A percentile compares a stretch with the other conserved stretches of the same genome.
Conservation (phyloP, 2,888 invertebrate species). For the Ochropacha duplaris region DNA sequence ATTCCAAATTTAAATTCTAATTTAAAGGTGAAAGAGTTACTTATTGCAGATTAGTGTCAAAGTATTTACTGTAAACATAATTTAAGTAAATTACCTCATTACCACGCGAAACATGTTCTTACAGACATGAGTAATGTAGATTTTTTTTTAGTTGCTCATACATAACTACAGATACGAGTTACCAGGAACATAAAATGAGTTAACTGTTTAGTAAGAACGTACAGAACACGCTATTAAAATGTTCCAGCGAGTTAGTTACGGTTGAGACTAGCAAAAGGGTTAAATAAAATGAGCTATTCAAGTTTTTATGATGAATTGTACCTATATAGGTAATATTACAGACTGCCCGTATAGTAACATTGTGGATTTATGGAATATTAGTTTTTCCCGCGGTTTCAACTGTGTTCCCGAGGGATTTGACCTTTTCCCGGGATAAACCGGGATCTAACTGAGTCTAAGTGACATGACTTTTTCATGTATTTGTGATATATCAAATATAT, state of each 20-base stretch:
- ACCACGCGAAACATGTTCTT: neutral
- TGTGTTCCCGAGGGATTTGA: no score
- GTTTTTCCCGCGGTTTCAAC: no score
- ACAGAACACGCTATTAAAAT: neutral
- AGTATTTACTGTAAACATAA: neutral
- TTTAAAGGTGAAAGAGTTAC: no score
- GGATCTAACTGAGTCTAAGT: no score
- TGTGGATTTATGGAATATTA: no score
- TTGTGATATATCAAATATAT: no score
- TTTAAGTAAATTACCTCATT: neutral
- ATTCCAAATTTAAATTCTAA: no score
- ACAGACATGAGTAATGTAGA: constrained; percentile 14
- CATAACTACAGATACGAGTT: neutral
- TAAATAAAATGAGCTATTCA: neutral
- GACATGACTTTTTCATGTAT: no score
- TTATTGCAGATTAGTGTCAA: no score
- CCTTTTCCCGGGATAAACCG: no score
- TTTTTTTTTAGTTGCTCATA: constrained; percentile 15
- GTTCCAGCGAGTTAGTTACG: constrained; percentile 1
- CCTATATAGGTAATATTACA: neutral
- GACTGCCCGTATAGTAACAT: neutral
- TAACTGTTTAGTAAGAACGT: neutral
- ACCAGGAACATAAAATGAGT: neutral
- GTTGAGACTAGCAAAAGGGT: neutral
- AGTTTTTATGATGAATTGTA: neutral